Percentiles rank a stretch among this genome's conserved stretches.
Conservation (phyloP, 2,797 vertebrate species). For the Xerus rutilus region DNA sequence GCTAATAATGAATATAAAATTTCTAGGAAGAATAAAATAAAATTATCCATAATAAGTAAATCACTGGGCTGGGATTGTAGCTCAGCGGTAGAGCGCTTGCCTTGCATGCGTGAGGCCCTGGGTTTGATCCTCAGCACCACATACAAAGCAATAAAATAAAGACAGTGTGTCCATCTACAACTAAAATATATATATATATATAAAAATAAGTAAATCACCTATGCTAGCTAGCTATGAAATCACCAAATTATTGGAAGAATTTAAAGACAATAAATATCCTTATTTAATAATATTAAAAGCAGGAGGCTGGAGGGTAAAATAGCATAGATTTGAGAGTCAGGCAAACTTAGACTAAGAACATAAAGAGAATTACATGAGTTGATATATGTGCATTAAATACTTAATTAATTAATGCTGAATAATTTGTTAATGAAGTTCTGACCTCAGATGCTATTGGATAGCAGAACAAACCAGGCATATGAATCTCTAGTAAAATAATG, state of each 20-base stretch:
- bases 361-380: not conserved
- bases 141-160: no score
- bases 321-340: not conserved
- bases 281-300: not conserved
- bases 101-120: no score
- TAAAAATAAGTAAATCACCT: slow-evolving; percentile 42
- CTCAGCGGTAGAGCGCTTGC: no score
- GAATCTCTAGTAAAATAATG: not conserved
- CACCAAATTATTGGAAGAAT: not conserved
- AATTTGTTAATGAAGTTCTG: not conserved
- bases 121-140: no score
- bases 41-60: slow-evolving; percentile 33
- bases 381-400: not conserved
- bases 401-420: slow-evolving; percentile 15
- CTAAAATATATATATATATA: no score
- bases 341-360: not conserved
- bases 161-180: no score
- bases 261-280: not conserved
- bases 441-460: not conserved
- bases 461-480: not conserved
- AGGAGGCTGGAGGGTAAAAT: not conserved
- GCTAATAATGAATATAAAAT: not conserved
- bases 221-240: not conserved
- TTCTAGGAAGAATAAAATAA: not conserved
- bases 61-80: no score